Evolutionary conservation across 2,113 vertebrate species (phyloP).

Genomic region (Petaurus breviceps): DNA sequence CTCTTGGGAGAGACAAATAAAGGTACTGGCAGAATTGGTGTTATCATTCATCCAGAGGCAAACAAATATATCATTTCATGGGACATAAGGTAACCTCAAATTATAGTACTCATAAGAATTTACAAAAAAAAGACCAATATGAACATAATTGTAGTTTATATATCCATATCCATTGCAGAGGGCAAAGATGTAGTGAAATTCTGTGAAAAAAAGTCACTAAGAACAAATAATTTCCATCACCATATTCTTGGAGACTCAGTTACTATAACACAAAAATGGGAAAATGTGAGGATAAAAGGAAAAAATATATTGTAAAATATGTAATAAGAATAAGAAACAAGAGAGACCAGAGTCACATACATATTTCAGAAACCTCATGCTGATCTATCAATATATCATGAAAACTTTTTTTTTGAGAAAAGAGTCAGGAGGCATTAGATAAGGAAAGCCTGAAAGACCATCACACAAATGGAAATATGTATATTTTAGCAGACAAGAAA

Average conservation of each 20-base stretch:
- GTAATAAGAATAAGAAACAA: neutral
- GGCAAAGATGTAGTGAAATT: neutral
- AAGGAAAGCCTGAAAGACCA: neutral
- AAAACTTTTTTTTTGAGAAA: neutral
- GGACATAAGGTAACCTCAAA: neutral
- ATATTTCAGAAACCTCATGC: neutral
- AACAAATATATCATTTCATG: neutral
- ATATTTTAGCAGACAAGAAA: neutral
- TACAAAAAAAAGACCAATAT: neutral
- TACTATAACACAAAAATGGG: neutral
- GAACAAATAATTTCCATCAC: neutral
- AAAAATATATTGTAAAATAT: neutral
- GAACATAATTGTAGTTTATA: neutral
- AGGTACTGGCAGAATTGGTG: neutral
- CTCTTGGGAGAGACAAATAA: neutral
- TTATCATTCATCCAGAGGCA: neutral
- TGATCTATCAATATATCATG: neutral
- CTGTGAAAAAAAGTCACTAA: neutral
- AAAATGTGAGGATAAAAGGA: neutral
- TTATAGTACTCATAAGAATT: neutral
- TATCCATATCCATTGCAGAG: neutral
- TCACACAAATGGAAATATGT: neutral
- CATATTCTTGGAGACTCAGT: neutral
- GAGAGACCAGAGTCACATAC: neutral
- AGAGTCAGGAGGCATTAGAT: neutral